These are phyloP conservation scores for Actinia tenebrosa DNA, from an alignment of 64 coral and sea anemone genomes.

Conservation along the genomic window DNA sequence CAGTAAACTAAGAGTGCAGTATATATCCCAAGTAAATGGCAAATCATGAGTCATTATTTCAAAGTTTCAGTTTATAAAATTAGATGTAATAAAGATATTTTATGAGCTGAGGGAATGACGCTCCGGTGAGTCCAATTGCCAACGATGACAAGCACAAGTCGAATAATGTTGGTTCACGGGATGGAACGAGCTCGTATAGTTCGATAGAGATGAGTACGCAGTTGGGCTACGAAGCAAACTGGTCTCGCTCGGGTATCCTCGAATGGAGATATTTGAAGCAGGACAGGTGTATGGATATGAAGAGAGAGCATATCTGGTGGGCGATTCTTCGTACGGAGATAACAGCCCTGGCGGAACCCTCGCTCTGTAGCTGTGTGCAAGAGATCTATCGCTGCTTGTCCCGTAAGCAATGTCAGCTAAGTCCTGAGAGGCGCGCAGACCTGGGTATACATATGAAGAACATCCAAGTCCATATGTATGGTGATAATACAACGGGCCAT, in stretches of 20 bases:
- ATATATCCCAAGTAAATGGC: too few species aligned
- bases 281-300: neutral
- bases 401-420: neutral
- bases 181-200: slow-evolving; percentile 11
- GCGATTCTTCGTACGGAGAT: neutral
- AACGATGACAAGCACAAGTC: slow-evolving; percentile 7
- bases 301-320: neutral
- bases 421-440: neutral
- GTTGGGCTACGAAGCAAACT: slow-evolving; percentile 5
- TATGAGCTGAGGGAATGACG: neutral
- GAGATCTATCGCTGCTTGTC: neutral
- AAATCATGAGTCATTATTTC: neutral
- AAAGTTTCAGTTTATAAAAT: neutral
- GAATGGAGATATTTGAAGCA: neutral
- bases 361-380: neutral
- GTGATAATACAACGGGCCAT: slow-evolving; percentile 10
- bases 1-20: too few species aligned
- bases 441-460: neutral
- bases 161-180: slow-evolving; percentile 13
- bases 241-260: neutral
- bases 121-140: neutral
- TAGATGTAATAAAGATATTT: neutral
- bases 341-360: neutral
- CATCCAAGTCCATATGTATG: neutral
- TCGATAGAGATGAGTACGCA: neutral